Evolutionary conservation across 2,797 vertebrate species (phyloP), one percentile per base, ranked within the genome.

Genomic region (Hydrocynus forskahlii): DNA sequence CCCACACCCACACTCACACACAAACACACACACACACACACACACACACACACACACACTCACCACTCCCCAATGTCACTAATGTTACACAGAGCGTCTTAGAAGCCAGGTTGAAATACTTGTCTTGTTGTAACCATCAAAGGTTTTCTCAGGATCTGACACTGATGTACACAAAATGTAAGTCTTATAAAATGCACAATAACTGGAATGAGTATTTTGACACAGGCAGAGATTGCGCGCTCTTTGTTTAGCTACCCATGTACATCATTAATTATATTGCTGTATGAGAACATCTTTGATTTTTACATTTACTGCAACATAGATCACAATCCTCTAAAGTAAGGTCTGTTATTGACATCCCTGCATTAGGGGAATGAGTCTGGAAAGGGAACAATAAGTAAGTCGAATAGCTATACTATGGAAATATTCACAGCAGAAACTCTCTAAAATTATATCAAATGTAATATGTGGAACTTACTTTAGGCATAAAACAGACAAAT

Each of bases 281-380:
- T 97, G 97, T 96, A 97, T 96, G 97, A 98, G 98, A 97, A 96
- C 97, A 97, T 98, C 97, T 99, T 99, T 98, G 97, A 99, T 99
- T 99, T 99, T 84, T 97, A 98, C 97, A 95, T 98, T 98, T 96
- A 97, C 96, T 97, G 97, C 96, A 97, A 98, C 97, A 99, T 98
- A 98, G 97, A 98, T 99, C 97, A 99, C 97, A 97, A 97, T 96
- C 97, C 98, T 97, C 97, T 97, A 97, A 97, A 97, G 96, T 96
- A 96, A 94, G 94, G 95, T 95, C 97, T 98, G 97, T 97, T 96
- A 97, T 94, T 96, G 94, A 94, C 95, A 97, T 98, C 97, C 96
- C 96, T 94, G 95, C 95, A 96, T 97, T 97, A 97, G 97, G 95
- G 96, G 98, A 96, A 97, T 95, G 94, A 87, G 85, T 85, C 87